These are phyloP conservation scores for Drosophila equinoxialis DNA, from an alignment of 1,140 invertebrate genomes.

Conservation along the genomic window DNA sequence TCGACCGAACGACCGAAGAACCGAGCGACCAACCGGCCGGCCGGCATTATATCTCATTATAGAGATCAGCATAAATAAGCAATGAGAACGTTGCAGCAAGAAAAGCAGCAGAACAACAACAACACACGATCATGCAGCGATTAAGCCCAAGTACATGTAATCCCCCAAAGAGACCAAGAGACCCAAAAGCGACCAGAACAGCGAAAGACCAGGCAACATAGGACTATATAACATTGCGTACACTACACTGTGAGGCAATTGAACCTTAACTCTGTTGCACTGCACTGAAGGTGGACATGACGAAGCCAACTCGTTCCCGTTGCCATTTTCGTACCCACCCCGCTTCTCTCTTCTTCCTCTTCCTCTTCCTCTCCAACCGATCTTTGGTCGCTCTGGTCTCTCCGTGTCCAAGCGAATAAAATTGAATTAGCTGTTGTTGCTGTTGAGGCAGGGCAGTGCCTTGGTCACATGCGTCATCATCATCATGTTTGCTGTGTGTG, in stretches of 20 bases:
- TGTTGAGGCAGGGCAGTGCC: constrained; percentile 69
- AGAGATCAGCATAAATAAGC: constrained; percentile 82
- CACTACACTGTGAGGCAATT: constrained; percentile 66
- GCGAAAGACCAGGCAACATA: constrained; percentile 11
- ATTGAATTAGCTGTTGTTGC: constrained; percentile 75
- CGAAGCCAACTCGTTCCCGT: constrained; percentile 44
- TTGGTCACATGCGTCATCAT: constrained; percentile 72
- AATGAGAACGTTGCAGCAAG: constrained; percentile 62
- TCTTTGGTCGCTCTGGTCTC: constrained; percentile 15
- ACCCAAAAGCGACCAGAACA: background rate
- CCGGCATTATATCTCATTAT: constrained; percentile 82
- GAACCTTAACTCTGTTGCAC: constrained; percentile 58
- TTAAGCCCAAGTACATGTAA: constrained; percentile 70
- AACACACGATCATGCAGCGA: constrained; percentile 50
- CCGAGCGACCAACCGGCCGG: constrained; percentile 50
- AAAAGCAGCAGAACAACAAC: constrained; percentile 32
- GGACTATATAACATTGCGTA: constrained; percentile 48
- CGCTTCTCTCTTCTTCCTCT: background rate
- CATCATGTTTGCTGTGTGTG: constrained; percentile 70
- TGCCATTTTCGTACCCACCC: background rate
- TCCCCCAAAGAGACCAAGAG: constrained; percentile 47
- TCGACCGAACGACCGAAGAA: constrained; percentile 5
- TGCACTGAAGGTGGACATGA: constrained; percentile 75
- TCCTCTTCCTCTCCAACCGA: background rate
- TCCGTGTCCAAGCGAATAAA: constrained; percentile 54